Evolutionary conservation across 1,140 invertebrate genomes (phyloP).

Genomic region (Zaprionus taronus): DNA sequence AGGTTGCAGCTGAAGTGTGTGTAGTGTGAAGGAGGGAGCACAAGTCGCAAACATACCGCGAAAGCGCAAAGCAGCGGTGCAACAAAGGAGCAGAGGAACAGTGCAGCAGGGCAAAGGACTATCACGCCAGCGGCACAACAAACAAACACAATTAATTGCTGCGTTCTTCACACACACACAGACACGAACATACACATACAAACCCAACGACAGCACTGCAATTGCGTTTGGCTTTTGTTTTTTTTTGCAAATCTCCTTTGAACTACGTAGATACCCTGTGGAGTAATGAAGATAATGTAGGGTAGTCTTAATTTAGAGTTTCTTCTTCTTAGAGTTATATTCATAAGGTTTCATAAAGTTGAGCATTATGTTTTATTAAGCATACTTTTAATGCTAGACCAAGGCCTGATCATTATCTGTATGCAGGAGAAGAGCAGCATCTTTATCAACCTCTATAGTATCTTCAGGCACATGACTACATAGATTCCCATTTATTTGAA

Average conservation of each 20-base stretch:
- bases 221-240: constrained; percentile 45
- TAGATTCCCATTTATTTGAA: no score
- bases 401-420: no score
- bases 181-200: background rate
- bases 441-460: no score
- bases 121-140: constrained; percentile 50
- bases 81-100: constrained; percentile 34
- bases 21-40: background rate
- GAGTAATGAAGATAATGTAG: background rate
- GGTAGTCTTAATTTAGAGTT: background rate
- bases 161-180: constrained; percentile 27
- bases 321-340: no score
- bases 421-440: no score
- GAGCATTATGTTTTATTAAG: no score
- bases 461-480: no score
- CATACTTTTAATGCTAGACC: no score
- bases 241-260: constrained; percentile 48
- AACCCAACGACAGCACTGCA: background rate
- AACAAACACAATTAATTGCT: constrained; percentile 81
- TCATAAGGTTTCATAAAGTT: no score
- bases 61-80: constrained; percentile 10
- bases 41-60: constrained; percentile 1
- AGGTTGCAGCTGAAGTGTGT: background rate
- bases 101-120: background rate
- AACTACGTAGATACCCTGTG: constrained; percentile 30